A percentile compares a stretch with the other conserved stretches of the same genome.
Conservation (phyloP, 2,113 vertebrate species). For the Brachirus orientalis region DNA sequence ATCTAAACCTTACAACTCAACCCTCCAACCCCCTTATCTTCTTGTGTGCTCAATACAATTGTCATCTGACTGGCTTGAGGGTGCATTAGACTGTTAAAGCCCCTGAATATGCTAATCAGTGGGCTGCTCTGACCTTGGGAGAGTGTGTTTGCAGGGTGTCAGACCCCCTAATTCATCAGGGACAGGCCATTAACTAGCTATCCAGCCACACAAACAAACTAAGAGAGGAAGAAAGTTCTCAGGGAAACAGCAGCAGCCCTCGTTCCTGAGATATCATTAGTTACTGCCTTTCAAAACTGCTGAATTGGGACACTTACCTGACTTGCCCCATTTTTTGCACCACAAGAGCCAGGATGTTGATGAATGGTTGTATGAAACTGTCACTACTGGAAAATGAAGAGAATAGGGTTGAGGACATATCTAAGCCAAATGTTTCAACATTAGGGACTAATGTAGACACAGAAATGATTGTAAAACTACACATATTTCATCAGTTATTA, state of each 20-base stretch:
- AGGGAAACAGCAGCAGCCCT: conserved; percentile 70
- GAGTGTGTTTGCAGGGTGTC: conserved; percentile 75
- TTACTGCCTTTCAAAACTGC: conserved; percentile 82
- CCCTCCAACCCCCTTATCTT: conserved; percentile 47
- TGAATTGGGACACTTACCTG: conserved; percentile 83
- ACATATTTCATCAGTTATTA: not conserved
- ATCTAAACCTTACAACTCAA: conserved; percentile 2
- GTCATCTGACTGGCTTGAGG: conserved; percentile 65
- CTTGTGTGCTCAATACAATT: conserved; percentile 56
- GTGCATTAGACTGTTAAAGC: conserved; percentile 69
- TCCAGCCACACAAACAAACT: conserved; percentile 77
- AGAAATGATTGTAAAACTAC: not conserved
- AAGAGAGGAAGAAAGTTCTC: conserved; percentile 72
- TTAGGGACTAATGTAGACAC: conserved; percentile 23
- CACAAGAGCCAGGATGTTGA: conserved; percentile 79
- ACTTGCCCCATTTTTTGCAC: conserved; percentile 81
- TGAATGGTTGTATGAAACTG: conserved; percentile 75
- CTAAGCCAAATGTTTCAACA: conserved; percentile 36
- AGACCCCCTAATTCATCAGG: conserved; percentile 82
- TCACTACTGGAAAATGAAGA: conserved; percentile 62
- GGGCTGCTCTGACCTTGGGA: conserved; percentile 79
- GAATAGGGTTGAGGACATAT: conserved; percentile 78
- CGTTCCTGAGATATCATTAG: conserved; percentile 77
- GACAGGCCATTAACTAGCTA: conserved; percentile 83
- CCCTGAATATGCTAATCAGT: conserved; percentile 78